Percentiles rank a stretch among this genome's conserved stretches.
Evolutionary conservation across 30 jellyfish, hydroid and myxozoan species (phyloP).

Genomic region (Turritopsis dohrnii): DNA sequence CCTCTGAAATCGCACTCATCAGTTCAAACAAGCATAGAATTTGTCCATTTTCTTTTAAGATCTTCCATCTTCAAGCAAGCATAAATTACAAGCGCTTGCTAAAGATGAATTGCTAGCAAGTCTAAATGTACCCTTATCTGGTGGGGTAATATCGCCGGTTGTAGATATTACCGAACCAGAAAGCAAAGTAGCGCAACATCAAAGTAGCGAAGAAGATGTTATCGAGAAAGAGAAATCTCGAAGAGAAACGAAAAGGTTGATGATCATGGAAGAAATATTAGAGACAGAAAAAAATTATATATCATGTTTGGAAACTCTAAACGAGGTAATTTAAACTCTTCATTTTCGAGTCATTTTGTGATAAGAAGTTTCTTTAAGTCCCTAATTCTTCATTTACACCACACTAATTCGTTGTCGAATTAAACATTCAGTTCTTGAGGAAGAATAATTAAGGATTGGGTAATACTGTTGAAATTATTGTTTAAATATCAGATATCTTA

Average conservation of each 20-base stretch:
- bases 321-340: slow-evolving; percentile 38
- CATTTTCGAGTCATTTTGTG: no score
- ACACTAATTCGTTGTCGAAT: not conserved
- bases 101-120: slow-evolving; percentile 87
- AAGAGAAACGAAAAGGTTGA: slow-evolving; percentile 59
- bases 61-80: slow-evolving; percentile 77
- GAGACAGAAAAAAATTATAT: slow-evolving; percentile 91
- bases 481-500: no score
- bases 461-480: no score
- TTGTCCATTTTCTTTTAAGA: slow-evolving; percentile 1
- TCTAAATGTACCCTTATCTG: slow-evolving; percentile 72
- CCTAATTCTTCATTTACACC: no score
- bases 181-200: not conserved
- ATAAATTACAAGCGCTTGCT: slow-evolving; percentile 83
- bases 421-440: not conserved
- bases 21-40: not conserved
- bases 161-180: slow-evolving; percentile 2
- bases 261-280: slow-evolving; percentile 81
- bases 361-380: no score
- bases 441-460: no score
- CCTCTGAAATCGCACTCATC: not conserved
- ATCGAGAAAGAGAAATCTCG: slow-evolving; percentile 49
- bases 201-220: slow-evolving; percentile 34
- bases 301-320: slow-evolving; percentile 73
- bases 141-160: not conserved